These are phyloP conservation scores for Ancistrus triradiatus DNA, from an alignment of 2,113 vertebrate species.

Conservation along the genomic window DNA sequence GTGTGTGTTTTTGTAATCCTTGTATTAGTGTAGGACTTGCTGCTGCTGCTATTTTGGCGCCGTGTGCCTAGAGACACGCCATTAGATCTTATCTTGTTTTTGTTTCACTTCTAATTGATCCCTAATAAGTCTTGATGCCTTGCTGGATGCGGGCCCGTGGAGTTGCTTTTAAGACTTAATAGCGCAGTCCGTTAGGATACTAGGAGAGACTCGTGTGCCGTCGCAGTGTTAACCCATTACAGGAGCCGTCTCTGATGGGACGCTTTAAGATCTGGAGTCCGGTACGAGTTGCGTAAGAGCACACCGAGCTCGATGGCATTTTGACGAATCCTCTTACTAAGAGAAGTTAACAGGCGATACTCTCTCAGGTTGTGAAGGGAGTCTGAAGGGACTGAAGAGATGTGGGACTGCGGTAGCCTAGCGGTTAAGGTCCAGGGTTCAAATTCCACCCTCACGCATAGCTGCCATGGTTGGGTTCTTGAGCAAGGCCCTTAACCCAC, in stretches of 20 bases:
- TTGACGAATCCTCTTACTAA: constrained; percentile 12
- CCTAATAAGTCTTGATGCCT: constrained; percentile 31
- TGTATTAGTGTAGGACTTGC: too few relatives aligned
- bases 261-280: constrained; percentile 17
- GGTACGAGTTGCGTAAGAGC: constrained; percentile 7
- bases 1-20: too few relatives aligned
- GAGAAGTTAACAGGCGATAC: too few relatives aligned
- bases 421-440: too few relatives aligned
- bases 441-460: too few relatives aligned
- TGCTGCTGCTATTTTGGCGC: too few relatives aligned
- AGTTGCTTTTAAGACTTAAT: constrained; percentile 24
- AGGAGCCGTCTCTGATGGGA: constrained; percentile 8
- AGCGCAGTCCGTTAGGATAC: constrained; percentile 28
- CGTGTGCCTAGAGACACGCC: not conserved
- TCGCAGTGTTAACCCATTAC: constrained; percentile 29
- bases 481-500: too few relatives aligned
- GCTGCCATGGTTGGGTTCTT: too few relatives aligned
- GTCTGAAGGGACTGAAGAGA: too few relatives aligned
- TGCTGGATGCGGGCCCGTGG: constrained; percentile 23
- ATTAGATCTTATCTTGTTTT: constrained; percentile 20
- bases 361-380: too few relatives aligned
- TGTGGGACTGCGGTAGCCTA: too few relatives aligned
- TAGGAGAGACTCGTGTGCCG: constrained; percentile 26
- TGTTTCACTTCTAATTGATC: constrained; percentile 39
- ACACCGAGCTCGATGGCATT: constrained; percentile 9